Evolutionary conservation across 2,888 invertebrate genomes (phyloP).

Genomic region (Zele albiditarsus): DNA sequence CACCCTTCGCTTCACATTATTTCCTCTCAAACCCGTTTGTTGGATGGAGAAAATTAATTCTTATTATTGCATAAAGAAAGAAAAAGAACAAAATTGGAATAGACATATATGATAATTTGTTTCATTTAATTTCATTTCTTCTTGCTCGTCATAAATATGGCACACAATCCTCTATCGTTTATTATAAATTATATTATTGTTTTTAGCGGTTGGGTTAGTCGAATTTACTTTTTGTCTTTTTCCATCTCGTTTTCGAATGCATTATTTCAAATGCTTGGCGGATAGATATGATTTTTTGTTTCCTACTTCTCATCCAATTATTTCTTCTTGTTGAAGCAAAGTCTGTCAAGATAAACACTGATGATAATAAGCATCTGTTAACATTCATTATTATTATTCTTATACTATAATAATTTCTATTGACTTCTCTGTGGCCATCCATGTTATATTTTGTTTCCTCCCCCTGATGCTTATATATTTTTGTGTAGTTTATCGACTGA

Average conservation of each 20-base stretch:
- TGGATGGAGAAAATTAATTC: neutral
- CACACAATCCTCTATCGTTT: slow-evolving; percentile 50
- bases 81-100: neutral
- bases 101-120: neutral
- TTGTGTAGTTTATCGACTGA: slow-evolving; percentile 15
- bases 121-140: slow-evolving; percentile 40
- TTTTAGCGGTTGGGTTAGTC: slow-evolving; percentile 58
- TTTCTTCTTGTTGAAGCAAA: slow-evolving; percentile 19
- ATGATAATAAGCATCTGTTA: slow-evolving; percentile 31
- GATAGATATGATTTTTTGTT: neutral
- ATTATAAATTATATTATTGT: slow-evolving; percentile 55
- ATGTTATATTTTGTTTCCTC: slow-evolving; percentile 35
- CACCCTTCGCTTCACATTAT: slow-evolving; percentile 6
- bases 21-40: neutral
- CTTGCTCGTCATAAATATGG: slow-evolving; percentile 12
- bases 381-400: slow-evolving; percentile 21
- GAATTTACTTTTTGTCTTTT: slow-evolving; percentile 47
- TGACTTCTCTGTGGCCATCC: slow-evolving; percentile 47
- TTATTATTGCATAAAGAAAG: neutral
- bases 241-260: slow-evolving; percentile 22
- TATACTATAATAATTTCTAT: slow-evolving; percentile 19
- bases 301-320: neutral
- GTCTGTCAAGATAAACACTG: slow-evolving; percentile 6
- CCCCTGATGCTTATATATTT: slow-evolving; percentile 21
- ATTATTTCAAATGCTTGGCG: slow-evolving; percentile 24